These are phyloP conservation scores for Acanthopagrus latus DNA, from an alignment of 2,797 vertebrate species.

Conservation along the genomic window DNA sequence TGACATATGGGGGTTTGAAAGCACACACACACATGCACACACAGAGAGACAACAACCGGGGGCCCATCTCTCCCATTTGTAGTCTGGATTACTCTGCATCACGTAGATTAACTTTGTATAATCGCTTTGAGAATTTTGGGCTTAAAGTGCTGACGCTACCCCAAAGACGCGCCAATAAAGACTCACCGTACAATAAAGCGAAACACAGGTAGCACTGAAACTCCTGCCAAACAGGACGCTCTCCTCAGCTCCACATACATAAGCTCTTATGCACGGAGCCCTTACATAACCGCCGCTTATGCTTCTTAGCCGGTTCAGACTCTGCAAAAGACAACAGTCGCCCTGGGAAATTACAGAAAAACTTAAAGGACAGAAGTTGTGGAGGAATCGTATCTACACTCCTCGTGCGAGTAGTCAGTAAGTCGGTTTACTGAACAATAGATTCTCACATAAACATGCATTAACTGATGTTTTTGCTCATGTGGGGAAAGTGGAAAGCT, in stretches of 20 bases:
- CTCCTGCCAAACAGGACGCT: slow-evolving; percentile 13
- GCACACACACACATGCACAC: neutral
- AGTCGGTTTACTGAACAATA: neutral
- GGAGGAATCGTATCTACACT: neutral
- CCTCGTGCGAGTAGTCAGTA: neutral
- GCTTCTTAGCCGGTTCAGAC: slow-evolving; percentile 6
- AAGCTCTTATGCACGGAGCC: slow-evolving; percentile 1
- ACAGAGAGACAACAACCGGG: slow-evolving; percentile 7
- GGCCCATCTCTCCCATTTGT: slow-evolving; percentile 37
- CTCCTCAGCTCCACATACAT: slow-evolving; percentile 3
- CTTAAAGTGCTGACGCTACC: slow-evolving; percentile 50
- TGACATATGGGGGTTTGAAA: slow-evolving; percentile 36
- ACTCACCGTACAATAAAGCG: slow-evolving; percentile 20
- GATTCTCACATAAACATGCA: neutral
- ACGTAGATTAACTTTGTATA: slow-evolving; percentile 79
- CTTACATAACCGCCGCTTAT: neutral
- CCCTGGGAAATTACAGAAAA: neutral
- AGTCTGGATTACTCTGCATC: slow-evolving; percentile 75
- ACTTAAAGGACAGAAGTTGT: neutral
- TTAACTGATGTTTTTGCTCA: neutral
- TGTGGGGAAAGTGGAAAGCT: neutral
- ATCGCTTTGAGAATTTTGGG: slow-evolving; percentile 72
- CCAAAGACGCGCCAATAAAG: slow-evolving; percentile 37
- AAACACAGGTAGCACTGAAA: slow-evolving; percentile 47
- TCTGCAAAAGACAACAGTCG: neutral